These are phyloP conservation scores for Saguinus midas DNA, from an alignment of 2,113 vertebrate genomes.

Conservation along the genomic window DNA sequence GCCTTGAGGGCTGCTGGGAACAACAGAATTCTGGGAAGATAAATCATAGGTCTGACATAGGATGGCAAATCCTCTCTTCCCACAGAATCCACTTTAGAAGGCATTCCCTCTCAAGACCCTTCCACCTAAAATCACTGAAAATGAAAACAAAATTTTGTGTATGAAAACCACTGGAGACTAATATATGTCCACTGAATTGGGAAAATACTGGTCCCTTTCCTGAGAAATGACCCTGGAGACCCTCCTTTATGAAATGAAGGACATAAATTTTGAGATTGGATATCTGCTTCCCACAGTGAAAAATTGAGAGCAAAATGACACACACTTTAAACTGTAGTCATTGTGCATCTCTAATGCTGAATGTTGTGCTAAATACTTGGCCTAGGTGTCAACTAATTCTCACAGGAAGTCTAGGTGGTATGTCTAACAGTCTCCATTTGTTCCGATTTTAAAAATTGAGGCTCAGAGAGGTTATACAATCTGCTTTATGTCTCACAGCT, in stretches of 20 bases:
- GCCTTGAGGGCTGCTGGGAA: background rate
- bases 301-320: background rate
- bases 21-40: background rate
- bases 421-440: background rate
- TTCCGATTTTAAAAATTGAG: background rate
- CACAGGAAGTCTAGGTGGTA: background rate
- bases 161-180: constrained; percentile 50
- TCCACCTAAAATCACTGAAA: constrained; percentile 38
- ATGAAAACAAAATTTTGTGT: constrained; percentile 48
- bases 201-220: constrained; percentile 21
- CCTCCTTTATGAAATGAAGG: background rate
- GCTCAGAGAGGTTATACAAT: background rate
- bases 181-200: constrained; percentile 20
- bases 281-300: background rate
- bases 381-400: background rate
- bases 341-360: background rate
- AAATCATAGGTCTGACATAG: constrained; percentile 26
- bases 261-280: constrained; percentile 20
- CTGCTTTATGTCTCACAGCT: background rate
- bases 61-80: constrained; percentile 12
- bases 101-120: background rate
- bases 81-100: constrained; percentile 6
- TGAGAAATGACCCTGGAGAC: constrained; percentile 3
- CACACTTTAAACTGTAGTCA: background rate
- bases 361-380: background rate